Conservation (phyloP, 2,888 invertebrate species). For the Uloborus plumipes region DNA sequence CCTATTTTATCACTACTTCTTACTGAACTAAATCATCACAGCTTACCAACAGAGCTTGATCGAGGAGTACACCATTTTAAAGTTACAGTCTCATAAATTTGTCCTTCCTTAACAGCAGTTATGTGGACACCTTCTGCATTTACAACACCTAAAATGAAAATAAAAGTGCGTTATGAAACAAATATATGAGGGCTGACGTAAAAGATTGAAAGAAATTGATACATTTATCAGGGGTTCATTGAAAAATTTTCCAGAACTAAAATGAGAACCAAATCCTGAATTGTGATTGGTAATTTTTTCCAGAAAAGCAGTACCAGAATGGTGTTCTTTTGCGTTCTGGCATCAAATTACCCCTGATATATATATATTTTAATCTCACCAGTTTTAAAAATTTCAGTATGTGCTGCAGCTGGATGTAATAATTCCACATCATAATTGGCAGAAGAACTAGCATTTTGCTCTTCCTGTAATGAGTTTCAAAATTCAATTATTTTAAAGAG, state of each 20-base stretch:
- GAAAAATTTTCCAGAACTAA: no score
- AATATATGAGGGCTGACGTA: slow-evolving; percentile 1
- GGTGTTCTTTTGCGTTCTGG: no score
- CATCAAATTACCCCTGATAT: no score
- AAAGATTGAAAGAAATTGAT: background rate
- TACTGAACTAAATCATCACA: no score
- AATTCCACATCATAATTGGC: slow-evolving; percentile 99
- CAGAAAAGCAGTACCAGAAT: no score
- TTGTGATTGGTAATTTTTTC: no score
- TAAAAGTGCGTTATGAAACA: slow-evolving; percentile 13
- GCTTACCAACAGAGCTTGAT: slow-evolving; percentile 71
- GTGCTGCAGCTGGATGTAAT: slow-evolving; percentile 88
- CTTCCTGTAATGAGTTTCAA: slow-evolving; percentile 76
- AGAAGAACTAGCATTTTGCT: slow-evolving; percentile 97
- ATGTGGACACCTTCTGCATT: slow-evolving; percentile 73
- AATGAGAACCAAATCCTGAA: no score
- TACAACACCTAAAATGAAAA: slow-evolving; percentile 61
- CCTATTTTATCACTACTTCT: no score
- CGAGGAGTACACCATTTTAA: slow-evolving; percentile 98
- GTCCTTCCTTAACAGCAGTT: slow-evolving; percentile 80
- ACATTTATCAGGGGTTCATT: no score
- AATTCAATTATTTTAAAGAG: background rate
- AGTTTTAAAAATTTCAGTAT: slow-evolving; percentile 81
- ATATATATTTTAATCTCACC: slow-evolving; percentile 66
- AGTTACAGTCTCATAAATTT: slow-evolving; percentile 84